phyloP scores from a whole-genome alignment of 2,888 invertebrate genomes.

The Bellardia bayeri region DNA sequence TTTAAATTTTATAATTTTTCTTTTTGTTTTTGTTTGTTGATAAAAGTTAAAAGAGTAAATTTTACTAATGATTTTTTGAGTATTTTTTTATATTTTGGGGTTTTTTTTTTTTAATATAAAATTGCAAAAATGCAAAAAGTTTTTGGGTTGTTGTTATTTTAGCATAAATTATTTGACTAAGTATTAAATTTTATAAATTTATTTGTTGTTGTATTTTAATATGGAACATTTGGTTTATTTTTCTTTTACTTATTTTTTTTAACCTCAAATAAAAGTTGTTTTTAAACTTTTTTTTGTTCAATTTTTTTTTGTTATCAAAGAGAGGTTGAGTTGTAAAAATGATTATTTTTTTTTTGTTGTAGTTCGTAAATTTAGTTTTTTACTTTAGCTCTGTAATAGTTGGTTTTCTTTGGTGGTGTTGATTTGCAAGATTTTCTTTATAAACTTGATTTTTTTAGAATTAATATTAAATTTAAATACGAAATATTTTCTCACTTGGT shows the following conservation, averaged over 20 bases:
- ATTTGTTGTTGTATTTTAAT: slow-evolving; percentile 76
- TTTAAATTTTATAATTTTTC: slow-evolving; percentile 77
- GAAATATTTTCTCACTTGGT: slow-evolving; percentile 70
- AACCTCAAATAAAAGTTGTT: slow-evolving; percentile 61
- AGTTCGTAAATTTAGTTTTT: slow-evolving; percentile 76
- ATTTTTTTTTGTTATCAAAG: slow-evolving; percentile 53
- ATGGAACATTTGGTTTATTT: slow-evolving; percentile 83
- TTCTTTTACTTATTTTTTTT: slow-evolving; percentile 75
- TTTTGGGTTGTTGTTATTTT: slow-evolving; percentile 75
- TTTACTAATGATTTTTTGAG: slow-evolving; percentile 80
- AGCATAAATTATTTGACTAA: slow-evolving; percentile 75
- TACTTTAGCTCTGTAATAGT: slow-evolving; percentile 79
- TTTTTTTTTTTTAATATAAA: slow-evolving; percentile 81
- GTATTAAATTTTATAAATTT: slow-evolving; percentile 76
- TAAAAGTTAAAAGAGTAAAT: slow-evolving; percentile 83
- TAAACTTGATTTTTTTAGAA: slow-evolving; percentile 68
- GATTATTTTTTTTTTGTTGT: slow-evolving; percentile 78
- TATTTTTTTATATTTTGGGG: slow-evolving; percentile 68
- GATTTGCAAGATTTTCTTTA: slow-evolving; percentile 78
- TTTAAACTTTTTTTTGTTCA: slow-evolving; percentile 66
- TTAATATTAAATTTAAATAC: slow-evolving; percentile 56
- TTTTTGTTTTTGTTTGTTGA: slow-evolving; percentile 73
- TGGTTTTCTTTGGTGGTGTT: slow-evolving; percentile 82
- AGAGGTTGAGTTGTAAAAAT: slow-evolving; percentile 77
- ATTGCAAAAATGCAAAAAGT: slow-evolving; percentile 85